phyloP scores from a whole-genome alignment of 2,113 vertebrate genomes.

The Scomber scombrus region DNA sequence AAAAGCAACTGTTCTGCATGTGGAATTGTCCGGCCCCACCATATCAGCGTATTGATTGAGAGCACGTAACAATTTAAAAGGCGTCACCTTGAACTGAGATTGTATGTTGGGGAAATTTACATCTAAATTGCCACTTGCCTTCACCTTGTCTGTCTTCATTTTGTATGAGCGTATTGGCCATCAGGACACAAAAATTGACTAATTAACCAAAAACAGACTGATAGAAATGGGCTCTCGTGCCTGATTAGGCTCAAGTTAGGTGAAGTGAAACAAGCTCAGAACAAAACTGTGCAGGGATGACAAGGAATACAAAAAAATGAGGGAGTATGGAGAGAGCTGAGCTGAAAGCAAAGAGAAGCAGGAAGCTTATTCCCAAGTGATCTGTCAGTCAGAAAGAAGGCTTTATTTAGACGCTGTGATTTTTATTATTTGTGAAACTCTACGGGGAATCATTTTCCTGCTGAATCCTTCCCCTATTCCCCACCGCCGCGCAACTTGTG shows the following conservation, averaged over 20 bases:
- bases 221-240: slow-evolving; percentile 33
- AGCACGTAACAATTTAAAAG: slow-evolving; percentile 47
- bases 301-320: slow-evolving; percentile 13
- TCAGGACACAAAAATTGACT: slow-evolving; percentile 39
- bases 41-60: slow-evolving; percentile 59
- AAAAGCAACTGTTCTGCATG: slow-evolving; percentile 44
- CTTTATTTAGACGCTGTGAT: slow-evolving; percentile 78
- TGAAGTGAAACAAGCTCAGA: slow-evolving; percentile 54
- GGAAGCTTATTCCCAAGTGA: slow-evolving; percentile 65
- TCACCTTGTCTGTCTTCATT: slow-evolving; percentile 66
- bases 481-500: slow-evolving; percentile 60
- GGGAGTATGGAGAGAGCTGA: slow-evolving; percentile 30
- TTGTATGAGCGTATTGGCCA: slow-evolving; percentile 45
- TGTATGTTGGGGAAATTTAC: slow-evolving; percentile 70
- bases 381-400: slow-evolving; percentile 72
- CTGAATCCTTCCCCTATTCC: slow-evolving; percentile 58
- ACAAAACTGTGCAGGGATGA: slow-evolving; percentile 53
- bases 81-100: slow-evolving; percentile 69
- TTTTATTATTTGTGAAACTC: slow-evolving; percentile 76
- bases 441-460: slow-evolving; percentile 64
- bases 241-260: slow-evolving; percentile 60
- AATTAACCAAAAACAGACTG: slow-evolving; percentile 62
- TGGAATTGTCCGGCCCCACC: slow-evolving; percentile 17
- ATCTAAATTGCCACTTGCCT: slow-evolving; percentile 69
- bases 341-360: slow-evolving; percentile 56